Conservation (phyloP, 2,797 vertebrate species). For the Pachyuromys duprasi region DNA sequence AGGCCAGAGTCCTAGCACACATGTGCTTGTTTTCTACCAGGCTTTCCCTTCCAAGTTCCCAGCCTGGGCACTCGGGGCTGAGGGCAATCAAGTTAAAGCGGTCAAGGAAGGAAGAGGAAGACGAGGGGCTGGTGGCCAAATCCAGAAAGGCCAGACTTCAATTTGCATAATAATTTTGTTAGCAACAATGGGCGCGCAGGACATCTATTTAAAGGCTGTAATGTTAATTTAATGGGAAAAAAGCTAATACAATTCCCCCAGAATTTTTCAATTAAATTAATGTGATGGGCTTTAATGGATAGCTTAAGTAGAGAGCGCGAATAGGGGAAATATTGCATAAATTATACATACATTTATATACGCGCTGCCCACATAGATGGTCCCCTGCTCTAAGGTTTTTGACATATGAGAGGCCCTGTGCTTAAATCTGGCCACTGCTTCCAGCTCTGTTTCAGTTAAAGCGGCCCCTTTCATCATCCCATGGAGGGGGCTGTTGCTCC, state of each 20-base stretch:
- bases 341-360: slow-evolving; percentile 82
- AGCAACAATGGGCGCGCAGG: slow-evolving; percentile 82
- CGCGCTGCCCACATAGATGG: slow-evolving; percentile 41
- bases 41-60: neutral
- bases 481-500: slow-evolving; percentile 9
- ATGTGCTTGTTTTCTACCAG: rapidly evolving
- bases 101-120: slow-evolving; percentile 38
- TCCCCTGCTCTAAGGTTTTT: slow-evolving; percentile 71
- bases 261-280: slow-evolving; percentile 88
- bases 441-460: slow-evolving; percentile 81
- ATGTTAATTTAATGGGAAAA: slow-evolving; percentile 86
- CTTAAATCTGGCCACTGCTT: slow-evolving; percentile 80
- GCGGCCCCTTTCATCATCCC: slow-evolving; percentile 70
- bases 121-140: slow-evolving; percentile 55
- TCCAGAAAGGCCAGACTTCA: slow-evolving; percentile 79
- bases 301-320: slow-evolving; percentile 81
- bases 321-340: slow-evolving; percentile 83
- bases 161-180: slow-evolving; percentile 84
- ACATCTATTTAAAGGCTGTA: slow-evolving; percentile 83
- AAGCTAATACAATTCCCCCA: slow-evolving; percentile 84
- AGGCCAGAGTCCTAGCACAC: neutral
- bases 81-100: slow-evolving; percentile 77
- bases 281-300: slow-evolving; percentile 82
- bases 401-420: slow-evolving; percentile 64
- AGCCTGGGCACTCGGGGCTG: slow-evolving; percentile 51